phyloP scores from a whole-genome alignment of 2,888 invertebrate species.

The Synergus itoensis region DNA sequence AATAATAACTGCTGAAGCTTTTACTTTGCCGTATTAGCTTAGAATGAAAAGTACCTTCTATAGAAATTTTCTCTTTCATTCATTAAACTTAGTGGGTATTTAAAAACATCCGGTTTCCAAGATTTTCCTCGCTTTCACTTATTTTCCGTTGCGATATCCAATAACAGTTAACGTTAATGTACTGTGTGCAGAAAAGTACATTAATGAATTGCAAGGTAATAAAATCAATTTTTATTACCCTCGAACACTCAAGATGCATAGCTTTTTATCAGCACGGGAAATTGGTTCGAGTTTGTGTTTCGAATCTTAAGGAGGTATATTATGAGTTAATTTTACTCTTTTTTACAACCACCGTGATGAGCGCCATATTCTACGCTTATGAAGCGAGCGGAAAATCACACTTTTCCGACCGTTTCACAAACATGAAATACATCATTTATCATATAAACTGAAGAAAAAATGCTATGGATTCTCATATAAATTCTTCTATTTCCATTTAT shows the following conservation, averaged over 20 bases:
- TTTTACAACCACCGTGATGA: too few species aligned
- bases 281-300: background rate
- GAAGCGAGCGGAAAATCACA: too few species aligned
- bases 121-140: constrained; percentile 30
- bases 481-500: too few species aligned
- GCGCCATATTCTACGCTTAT: too few species aligned
- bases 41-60: background rate
- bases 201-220: background rate
- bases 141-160: background rate
- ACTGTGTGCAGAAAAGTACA: background rate
- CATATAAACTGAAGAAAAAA: background rate
- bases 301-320: background rate
- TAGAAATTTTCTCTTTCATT: constrained; percentile 2
- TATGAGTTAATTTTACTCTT: too few species aligned
- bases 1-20: background rate
- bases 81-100: constrained; percentile 29
- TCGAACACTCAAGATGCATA: background rate
- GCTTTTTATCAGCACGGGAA: background rate
- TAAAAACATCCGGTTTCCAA: constrained; percentile 37
- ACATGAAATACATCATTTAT: too few species aligned
- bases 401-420: too few species aligned
- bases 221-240: constrained; percentile 10
- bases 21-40: background rate
- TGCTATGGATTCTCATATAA: too few species aligned
- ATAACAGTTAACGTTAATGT: constrained; percentile 33